Base-by-base conservation (phyloP, 1,140 invertebrate species). In the Drosophila ogumai region DNA sequence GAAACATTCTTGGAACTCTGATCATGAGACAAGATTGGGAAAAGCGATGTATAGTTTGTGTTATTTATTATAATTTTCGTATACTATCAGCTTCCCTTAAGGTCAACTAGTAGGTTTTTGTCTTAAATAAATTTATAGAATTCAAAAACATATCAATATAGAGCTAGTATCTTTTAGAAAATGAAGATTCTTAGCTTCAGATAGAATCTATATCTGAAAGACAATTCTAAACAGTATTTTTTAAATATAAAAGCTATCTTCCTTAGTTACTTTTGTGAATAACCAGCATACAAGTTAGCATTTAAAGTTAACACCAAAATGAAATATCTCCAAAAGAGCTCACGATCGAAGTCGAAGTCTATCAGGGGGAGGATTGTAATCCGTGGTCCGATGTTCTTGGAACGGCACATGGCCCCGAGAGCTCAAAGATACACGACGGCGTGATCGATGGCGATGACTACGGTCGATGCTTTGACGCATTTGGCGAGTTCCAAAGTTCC, bases 401-500 rank as follows among this genome's bases (percentile, higher is more conserved):
- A 86, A 76, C 61, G 41, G 81, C 76, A 80, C 52, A 81, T 76
- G 81, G 60, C 64, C 59, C 66, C 66, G 47, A 47, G 63, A 38
- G 31, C 22, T 31, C 19, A 57, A 55, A 65, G 44, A 60, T 57
- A 68, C 36, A 60, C 68, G 32, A 67, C 75, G 52, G 38, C 40
- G 47, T 72, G 47, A 41, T 65, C 69, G 64, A 61, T 54, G 50
- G 50, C 31, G 3, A 17, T 19, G 49, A 6, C n/a, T 34, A 5
- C 56, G 69, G 65, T 44, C 49, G 43, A 41, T 54, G 55, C 52
- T 43, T 82, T 87, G 79, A 75, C 75, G 82, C 76, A 82, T 69
- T 73, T 61, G 54, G 47, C 57, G 40, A 38, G 78, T 75, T 81
- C 79, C 79, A 85, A 87, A 87, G 84, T 87, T 79, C 84, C 65